phyloP scores from a whole-genome alignment of 64 coral and sea anemone species.

The Pocillopora damicornis region DNA sequence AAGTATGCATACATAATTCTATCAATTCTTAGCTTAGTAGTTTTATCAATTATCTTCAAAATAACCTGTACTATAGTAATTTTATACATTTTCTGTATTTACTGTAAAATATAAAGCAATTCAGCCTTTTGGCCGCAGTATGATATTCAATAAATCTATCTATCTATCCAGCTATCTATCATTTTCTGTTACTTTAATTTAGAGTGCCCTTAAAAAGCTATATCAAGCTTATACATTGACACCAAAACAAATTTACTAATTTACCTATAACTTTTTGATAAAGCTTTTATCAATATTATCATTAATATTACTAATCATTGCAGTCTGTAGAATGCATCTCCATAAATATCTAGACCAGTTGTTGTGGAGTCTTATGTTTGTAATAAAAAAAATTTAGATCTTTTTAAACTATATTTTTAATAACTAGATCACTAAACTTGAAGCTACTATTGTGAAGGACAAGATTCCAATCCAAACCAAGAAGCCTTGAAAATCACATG shows the following conservation, averaged over 20 bases:
- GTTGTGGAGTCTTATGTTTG: background rate
- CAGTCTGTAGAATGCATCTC: background rate
- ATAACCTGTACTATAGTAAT: background rate
- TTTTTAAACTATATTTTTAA: constrained; percentile 5
- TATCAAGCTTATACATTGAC: too few species aligned
- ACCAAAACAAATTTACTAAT: too few species aligned
- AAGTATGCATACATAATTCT: background rate
- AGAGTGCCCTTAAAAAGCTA: too few species aligned
- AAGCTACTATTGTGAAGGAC: constrained; percentile 3
- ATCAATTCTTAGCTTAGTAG: too few species aligned
- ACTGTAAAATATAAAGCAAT: background rate
- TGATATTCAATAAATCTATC: too few species aligned
- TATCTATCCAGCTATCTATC: too few species aligned
- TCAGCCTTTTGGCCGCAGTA: too few species aligned
- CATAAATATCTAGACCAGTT: background rate
- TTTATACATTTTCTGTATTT: background rate
- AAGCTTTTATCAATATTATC: too few species aligned
- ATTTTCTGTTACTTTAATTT: too few species aligned
- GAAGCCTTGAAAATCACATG: constrained; percentile 24
- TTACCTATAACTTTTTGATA: too few species aligned
- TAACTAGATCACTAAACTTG: constrained; percentile 32
- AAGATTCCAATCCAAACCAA: background rate
- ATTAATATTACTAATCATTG: too few species aligned
- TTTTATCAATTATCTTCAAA: too few species aligned
- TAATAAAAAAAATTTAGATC: background rate